Base-by-base conservation (phyloP, 2,888 invertebrate genomes). In the Antitype chi region DNA sequence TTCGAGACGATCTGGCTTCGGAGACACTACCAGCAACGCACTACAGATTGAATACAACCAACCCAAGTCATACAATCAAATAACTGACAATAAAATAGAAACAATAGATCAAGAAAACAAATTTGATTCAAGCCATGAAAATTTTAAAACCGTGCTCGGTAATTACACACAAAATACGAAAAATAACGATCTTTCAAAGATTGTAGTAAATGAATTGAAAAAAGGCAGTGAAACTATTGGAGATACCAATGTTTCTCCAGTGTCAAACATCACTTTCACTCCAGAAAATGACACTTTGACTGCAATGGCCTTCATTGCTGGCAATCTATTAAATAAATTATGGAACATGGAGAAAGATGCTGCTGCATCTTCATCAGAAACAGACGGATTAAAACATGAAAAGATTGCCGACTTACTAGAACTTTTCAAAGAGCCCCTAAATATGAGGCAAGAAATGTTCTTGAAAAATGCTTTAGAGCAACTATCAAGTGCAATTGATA, bases 301-400 rank as follows among this genome's bases (percentile, higher is more conserved):
- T 68, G 96, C 96, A 47, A 95, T 96, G 94, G 94, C 96, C 0
- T 95, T 93, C 49, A 96, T 96, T 78, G 96, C 96, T 83, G 96
- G 96, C 0, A 95, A 96, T 88, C 85, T 96, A 59, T 85, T 96
- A n/a, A 96, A 95, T 81, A 95, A 95, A 85, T 83, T 96, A 52
- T 96, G 96, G 96, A 93, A 94, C 76, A 94, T 96, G 89, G 95
- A 96, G 88, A 95, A 94, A 86, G 94, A 94, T 74, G 81, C 89
- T 4, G 89, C 83, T 57, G 92, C 91, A 28, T 92, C 93, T 63
- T 92, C 94, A 0, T 84, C 90, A 49, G 95, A 95, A 89, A 92
- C 92, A 8, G 95, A 96, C 78, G 81, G 85, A 25, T 76, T 95
- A 20, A 96, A 95, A 88, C 94, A 95, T 75, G 92, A 95, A 68